phyloP scores from a whole-genome alignment of 2,113 vertebrate species.

The Dolichallabes microphthalmus region DNA sequence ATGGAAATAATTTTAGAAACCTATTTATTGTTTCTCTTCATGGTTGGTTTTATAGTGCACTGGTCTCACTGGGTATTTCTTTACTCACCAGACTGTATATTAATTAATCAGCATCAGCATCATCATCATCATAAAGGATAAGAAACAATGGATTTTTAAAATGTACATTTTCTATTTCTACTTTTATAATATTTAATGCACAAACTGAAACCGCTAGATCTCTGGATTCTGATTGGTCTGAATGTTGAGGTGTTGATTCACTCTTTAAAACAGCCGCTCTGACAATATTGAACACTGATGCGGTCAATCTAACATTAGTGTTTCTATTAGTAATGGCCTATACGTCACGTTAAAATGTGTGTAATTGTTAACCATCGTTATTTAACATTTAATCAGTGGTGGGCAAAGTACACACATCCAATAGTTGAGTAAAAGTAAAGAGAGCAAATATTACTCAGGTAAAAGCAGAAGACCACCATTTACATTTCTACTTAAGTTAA shows the following conservation, averaged over 20 bases:
- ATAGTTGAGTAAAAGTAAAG: too few species aligned
- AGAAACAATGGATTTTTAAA: too few species aligned
- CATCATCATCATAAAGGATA: too few species aligned
- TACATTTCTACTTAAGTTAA: too few species aligned
- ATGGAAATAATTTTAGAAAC: constrained; percentile 12
- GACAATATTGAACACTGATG: background rate
- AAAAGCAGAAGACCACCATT: too few species aligned
- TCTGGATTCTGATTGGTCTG: background rate
- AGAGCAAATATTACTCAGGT: too few species aligned
- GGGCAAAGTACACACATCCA: too few species aligned
- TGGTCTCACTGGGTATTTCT: background rate
- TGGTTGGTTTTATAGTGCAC: background rate
- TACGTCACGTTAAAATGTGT: background rate
- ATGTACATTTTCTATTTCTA: too few species aligned
- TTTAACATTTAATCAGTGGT: background rate
- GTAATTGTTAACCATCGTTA: background rate
- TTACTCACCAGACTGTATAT: background rate
- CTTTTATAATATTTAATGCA: too few species aligned
- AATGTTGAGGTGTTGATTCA: background rate
- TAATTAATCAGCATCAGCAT: background rate
- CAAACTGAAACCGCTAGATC: too few species aligned
- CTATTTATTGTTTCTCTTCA: constrained; percentile 11
- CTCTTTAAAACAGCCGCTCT: background rate
- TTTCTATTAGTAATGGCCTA: background rate
- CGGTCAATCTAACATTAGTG: background rate